Evolutionary conservation across 2,797 vertebrate species (phyloP).

Genomic region (Coluber constrictor): DNA sequence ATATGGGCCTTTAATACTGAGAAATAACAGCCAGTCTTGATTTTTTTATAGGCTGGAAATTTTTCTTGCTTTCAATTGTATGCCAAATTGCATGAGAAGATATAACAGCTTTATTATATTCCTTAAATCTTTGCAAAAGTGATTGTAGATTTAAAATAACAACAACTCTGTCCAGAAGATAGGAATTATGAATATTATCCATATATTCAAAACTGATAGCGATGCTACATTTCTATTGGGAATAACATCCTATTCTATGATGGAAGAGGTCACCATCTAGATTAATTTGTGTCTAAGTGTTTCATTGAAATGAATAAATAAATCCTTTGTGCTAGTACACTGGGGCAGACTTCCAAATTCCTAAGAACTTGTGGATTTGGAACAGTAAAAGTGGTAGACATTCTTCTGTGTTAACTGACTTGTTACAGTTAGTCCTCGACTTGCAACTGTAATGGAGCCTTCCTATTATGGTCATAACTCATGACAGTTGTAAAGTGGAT

Average conservation of each 20-base stretch:
- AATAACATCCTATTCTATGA: not conserved
- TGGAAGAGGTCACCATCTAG: not conserved
- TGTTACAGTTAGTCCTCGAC: not conserved
- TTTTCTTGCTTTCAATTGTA: not conserved
- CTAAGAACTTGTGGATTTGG: not conserved
- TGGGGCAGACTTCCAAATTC: not conserved
- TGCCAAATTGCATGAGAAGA: not conserved
- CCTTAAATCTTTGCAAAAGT: not conserved
- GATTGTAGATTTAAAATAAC: not conserved
- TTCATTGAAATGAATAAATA: not conserved
- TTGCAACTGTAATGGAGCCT: not conserved
- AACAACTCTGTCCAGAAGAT: not conserved
- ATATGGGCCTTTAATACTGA: not conserved
- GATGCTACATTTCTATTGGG: not conserved
- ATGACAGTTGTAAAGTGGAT: not conserved
- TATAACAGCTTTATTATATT: not conserved
- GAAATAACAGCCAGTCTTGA: not conserved
- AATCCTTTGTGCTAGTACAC: not conserved
- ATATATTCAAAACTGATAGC: not conserved
- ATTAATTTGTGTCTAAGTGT: not conserved
- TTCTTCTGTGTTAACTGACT: not conserved
- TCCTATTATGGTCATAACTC: not conserved
- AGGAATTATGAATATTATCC: not conserved
- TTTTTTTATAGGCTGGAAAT: accelerated
- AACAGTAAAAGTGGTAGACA: not conserved